These are phyloP conservation scores for Periophthalmus modestus DNA, from an alignment of 2,113 vertebrate genomes.

Conservation along the genomic window DNA sequence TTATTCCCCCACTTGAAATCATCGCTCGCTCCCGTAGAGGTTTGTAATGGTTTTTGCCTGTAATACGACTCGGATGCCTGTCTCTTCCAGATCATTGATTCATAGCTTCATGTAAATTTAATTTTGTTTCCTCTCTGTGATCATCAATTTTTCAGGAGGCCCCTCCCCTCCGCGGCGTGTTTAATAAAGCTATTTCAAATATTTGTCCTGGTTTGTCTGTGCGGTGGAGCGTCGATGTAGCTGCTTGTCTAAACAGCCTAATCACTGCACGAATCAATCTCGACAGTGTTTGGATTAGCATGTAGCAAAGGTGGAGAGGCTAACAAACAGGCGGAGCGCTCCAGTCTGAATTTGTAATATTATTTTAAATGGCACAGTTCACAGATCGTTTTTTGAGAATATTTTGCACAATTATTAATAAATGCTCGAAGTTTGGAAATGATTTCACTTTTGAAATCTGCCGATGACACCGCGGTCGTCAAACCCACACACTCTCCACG, in stretches of 20 bases:
- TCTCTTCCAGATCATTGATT: slow-evolving; percentile 48
- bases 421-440: too few relatives aligned
- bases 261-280: slow-evolving; percentile 10
- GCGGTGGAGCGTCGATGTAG: slow-evolving; percentile 8
- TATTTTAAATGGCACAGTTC: not conserved
- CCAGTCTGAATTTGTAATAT: not conserved
- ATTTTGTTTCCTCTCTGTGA: slow-evolving; percentile 45
- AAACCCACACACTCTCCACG: too few relatives aligned
- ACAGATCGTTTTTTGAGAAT: not conserved
- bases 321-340: not conserved
- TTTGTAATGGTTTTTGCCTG: slow-evolving; percentile 27
- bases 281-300: slow-evolving; percentile 6
- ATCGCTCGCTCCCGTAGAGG: slow-evolving; percentile 7
- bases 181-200: slow-evolving; percentile 38
- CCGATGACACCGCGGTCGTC: too few relatives aligned
- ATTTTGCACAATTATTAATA: not conserved
- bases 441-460: too few relatives aligned
- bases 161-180: slow-evolving; percentile 12
- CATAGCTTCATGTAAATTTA: slow-evolving; percentile 59
- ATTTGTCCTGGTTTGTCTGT: slow-evolving; percentile 36
- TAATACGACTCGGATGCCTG: not conserved
- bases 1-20: slow-evolving; percentile 48
- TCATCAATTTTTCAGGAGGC: slow-evolving; percentile 56
- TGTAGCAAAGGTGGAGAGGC: not conserved
- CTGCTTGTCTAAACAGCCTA: slow-evolving; percentile 6